Evolutionary conservation across 2,797 vertebrate species (phyloP).

Genomic region (Otolemur crassicaudatus): DNA sequence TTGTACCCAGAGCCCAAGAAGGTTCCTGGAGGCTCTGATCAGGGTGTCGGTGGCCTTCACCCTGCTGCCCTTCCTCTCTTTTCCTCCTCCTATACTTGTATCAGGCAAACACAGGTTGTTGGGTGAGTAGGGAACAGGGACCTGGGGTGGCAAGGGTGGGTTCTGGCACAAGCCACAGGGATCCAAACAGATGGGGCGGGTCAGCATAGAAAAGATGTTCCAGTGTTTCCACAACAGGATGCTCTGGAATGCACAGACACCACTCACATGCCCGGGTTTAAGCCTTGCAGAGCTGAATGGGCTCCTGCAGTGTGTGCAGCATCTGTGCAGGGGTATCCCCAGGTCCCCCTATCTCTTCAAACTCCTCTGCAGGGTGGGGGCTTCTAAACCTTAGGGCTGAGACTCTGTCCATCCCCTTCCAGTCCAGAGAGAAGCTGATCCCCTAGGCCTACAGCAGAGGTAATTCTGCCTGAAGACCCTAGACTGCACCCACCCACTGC

Average conservation of each 20-base stretch:
- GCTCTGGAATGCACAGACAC: not conserved
- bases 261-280: not conserved
- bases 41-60: not conserved
- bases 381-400: not conserved
- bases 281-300: too few species aligned
- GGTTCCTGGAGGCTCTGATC: fast-evolving
- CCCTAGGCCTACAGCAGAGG: not conserved
- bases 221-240: not conserved
- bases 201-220: not conserved
- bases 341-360: not conserved
- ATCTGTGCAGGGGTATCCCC: fast-evolving
- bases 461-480: fast-evolving
- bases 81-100: not conserved
- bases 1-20: not conserved
- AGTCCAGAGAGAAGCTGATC: not conserved
- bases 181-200: not conserved
- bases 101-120: not conserved
- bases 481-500: fast-evolving
- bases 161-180: not conserved
- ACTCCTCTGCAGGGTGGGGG: not conserved
- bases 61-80: not conserved
- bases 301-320: too few species aligned
- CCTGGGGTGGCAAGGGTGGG: fast-evolving
- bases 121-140: not conserved
- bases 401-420: not conserved